These are phyloP conservation scores for Candoia aspera DNA, from an alignment of 2,113 vertebrate genomes.

Conservation along the genomic window DNA sequence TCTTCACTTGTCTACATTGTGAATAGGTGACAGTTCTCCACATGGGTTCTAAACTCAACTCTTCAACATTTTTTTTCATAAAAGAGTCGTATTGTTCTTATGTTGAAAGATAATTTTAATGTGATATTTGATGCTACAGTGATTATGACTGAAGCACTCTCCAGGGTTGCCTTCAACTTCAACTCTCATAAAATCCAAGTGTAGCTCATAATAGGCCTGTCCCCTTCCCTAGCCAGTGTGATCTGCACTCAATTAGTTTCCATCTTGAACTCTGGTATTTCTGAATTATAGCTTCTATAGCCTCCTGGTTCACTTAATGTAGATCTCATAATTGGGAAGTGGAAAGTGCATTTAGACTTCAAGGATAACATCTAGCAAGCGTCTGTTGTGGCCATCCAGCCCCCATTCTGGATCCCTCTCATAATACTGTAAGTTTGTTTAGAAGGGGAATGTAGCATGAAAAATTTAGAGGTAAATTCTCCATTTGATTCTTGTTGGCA, in stretches of 20 bases:
- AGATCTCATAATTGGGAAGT: not conserved
- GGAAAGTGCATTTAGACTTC: not conserved
- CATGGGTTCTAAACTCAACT: not conserved
- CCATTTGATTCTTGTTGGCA: not conserved
- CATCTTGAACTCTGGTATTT: not conserved
- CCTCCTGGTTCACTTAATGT: not conserved
- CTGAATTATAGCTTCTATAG: not conserved
- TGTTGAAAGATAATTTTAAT: not conserved
- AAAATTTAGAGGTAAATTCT: not conserved
- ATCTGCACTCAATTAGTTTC: not conserved
- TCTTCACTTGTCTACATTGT: accelerated
- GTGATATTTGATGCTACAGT: not conserved
- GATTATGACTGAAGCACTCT: not conserved
- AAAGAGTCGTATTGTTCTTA: not conserved
- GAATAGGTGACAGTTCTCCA: not conserved
- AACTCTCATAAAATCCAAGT: not conserved
- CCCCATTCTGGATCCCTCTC: not conserved
- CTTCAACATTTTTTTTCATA: not conserved
- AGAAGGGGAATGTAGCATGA: not conserved
- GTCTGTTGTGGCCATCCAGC: not conserved
- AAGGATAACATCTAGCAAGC: not conserved
- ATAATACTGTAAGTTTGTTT: not conserved
- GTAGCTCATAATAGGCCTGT: not conserved
- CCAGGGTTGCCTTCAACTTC: not conserved
- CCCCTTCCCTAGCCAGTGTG: not conserved